phyloP scores from a whole-genome alignment of 2,888 invertebrate species.

The Teleogryllus oceanicus region DNA sequence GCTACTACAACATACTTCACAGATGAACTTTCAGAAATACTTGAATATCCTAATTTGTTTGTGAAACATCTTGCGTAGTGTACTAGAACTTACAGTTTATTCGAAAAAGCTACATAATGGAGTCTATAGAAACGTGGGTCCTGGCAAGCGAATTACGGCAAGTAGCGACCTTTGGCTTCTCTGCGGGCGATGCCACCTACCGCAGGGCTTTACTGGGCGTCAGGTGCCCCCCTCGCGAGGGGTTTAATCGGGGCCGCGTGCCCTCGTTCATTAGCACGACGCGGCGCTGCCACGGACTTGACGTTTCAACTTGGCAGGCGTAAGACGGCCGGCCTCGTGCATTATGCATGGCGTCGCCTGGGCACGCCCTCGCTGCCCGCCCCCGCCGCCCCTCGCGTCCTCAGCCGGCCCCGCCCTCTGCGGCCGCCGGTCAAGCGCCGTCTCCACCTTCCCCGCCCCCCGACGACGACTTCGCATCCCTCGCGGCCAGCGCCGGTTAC shows the following conservation, averaged over 20 bases:
- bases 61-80: too few species aligned
- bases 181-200: too few species aligned
- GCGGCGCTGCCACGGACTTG: not conserved
- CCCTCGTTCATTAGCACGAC: not conserved
- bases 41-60: too few species aligned
- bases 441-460: conserved; percentile 19
- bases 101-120: too few species aligned
- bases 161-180: too few species aligned
- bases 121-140: too few species aligned
- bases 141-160: too few species aligned
- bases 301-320: conserved; percentile 18
- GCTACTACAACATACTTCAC: too few species aligned
- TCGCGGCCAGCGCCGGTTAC: not conserved
- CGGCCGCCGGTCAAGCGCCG: conserved; percentile 12
- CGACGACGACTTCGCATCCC: not conserved
- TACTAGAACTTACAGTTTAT: too few species aligned
- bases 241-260: not conserved
- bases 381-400: not conserved
- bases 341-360: not conserved
- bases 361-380: not conserved
- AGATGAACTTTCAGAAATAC: too few species aligned
- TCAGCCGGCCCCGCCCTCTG: not conserved
- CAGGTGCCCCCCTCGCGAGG: not conserved
- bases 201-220: not conserved
- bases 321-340: conserved; percentile 7